Evolutionary conservation across 2,113 vertebrate species (phyloP).

Genomic region (Protomyctophum bolini): DNA sequence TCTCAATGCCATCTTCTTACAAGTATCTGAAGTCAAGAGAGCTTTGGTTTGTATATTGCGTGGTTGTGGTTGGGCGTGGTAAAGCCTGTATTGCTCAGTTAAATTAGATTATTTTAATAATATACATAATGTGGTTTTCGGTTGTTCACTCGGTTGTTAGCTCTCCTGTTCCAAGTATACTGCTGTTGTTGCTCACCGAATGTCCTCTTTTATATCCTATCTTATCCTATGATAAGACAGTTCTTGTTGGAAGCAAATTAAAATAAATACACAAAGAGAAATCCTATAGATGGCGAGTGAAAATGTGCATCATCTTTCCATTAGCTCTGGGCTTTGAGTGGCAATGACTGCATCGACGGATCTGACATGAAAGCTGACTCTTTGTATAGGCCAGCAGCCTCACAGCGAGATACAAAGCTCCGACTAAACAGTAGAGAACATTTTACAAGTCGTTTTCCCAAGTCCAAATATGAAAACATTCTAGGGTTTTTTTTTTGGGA

Average conservation of each 20-base stretch:
- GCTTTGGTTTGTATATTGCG: not conserved
- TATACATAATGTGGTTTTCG: too few relatives aligned
- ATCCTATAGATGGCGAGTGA: constrained; percentile 22
- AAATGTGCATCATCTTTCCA: constrained; percentile 32
- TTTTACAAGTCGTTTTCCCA: constrained; percentile 6
- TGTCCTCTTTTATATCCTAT: too few relatives aligned
- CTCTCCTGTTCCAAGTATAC: too few relatives aligned
- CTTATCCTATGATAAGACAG: too few relatives aligned
- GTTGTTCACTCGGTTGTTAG: too few relatives aligned
- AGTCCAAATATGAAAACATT: constrained; percentile 32
- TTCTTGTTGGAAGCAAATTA: too few relatives aligned
- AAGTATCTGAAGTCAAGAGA: too few relatives aligned
- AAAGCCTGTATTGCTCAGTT: too few relatives aligned
- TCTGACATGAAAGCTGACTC: constrained; percentile 5
- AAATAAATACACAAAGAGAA: too few relatives aligned
- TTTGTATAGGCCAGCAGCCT: not conserved
- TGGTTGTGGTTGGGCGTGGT: not conserved
- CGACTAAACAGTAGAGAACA: not conserved
- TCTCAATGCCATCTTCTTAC: not conserved
- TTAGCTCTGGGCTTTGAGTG: constrained; percentile 15
- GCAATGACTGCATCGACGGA: not conserved
- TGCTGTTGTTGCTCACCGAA: too few relatives aligned
- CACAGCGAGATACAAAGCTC: constrained; percentile 4
- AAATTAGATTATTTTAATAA: too few relatives aligned
- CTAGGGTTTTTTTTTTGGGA: not conserved